A percentile compares a stretch with the other conserved stretches of the same genome.
These are phyloP conservation scores for Sphecodes monilicornis DNA, from an alignment of 2,888 invertebrate species.

Conservation along the genomic window DNA sequence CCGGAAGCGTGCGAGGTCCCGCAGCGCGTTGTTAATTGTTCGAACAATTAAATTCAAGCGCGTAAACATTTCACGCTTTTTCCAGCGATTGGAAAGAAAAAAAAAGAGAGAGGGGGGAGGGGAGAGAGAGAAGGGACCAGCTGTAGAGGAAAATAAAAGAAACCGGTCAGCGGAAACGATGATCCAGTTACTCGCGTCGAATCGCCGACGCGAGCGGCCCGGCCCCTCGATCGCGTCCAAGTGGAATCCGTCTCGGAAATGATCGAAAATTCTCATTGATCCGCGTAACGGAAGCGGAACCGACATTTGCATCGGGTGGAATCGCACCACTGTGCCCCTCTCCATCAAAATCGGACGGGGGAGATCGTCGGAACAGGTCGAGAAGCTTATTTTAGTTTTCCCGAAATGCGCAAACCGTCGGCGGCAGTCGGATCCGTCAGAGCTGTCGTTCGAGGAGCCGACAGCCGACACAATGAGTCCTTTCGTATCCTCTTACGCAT, in stretches of 20 bases:
- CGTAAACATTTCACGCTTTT: background rate
- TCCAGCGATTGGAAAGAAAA: background rate
- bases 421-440: constrained; percentile 72
- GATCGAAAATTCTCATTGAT: constrained; percentile 52
- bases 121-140: background rate
- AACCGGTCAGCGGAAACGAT: constrained; percentile 26
- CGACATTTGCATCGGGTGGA: constrained; percentile 62
- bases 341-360: constrained; percentile 13
- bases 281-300: constrained; percentile 73
- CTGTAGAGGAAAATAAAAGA: constrained; percentile 25
- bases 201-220: constrained; percentile 12
- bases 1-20: background rate
- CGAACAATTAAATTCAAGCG: constrained; percentile 8
- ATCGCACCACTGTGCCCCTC: constrained; percentile 34
- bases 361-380: constrained; percentile 45
- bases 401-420: constrained; percentile 73
- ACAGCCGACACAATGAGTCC: constrained; percentile 74
- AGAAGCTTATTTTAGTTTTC: constrained; percentile 47
- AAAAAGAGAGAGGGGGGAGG: background rate
- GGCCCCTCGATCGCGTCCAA: constrained; percentile 5
- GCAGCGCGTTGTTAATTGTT: background rate
- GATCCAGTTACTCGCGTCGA: constrained; percentile 54
- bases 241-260: constrained; percentile 19
- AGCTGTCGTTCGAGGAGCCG: constrained; percentile 71
- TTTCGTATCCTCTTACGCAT: constrained; percentile 71